Evolutionary conservation across 1,140 invertebrate species (phyloP).

Genomic region (Anthonomus grandis): DNA sequence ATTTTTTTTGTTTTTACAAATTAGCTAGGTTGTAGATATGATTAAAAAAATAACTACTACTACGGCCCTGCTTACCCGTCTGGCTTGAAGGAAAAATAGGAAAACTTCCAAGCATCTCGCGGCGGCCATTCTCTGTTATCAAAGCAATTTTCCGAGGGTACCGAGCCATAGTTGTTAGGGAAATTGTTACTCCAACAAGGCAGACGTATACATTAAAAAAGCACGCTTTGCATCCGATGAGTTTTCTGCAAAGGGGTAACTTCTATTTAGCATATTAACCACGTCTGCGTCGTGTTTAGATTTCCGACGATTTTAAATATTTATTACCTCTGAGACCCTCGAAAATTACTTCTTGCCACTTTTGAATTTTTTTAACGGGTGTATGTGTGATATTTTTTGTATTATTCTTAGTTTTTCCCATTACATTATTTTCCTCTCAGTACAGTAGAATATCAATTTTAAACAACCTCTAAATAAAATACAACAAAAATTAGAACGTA

Average conservation of each 20-base stretch:
- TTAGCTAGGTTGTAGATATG: too few relatives aligned
- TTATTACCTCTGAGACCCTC: neutral
- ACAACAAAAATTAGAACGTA: neutral
- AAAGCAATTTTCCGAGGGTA: conserved; percentile 26
- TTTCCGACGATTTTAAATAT: neutral
- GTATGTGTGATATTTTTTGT: too few relatives aligned
- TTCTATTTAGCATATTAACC: conserved; percentile 11
- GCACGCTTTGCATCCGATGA: conserved; percentile 12
- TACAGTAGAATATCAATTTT: neutral
- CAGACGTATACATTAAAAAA: conserved; percentile 23
- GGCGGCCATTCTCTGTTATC: conserved; percentile 32
- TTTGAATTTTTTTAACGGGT: too few relatives aligned
- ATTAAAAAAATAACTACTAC: too few relatives aligned
- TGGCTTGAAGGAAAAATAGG: conserved; percentile 15
- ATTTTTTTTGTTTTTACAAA: too few relatives aligned
- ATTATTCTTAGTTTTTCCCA: too few relatives aligned
- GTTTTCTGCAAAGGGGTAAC: conserved; percentile 9
- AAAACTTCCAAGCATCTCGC: conserved; percentile 29
- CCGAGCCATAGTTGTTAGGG: conserved; percentile 28
- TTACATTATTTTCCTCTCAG: neutral
- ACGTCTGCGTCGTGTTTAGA: conserved; percentile 3
- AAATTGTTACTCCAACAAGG: conserved; percentile 31
- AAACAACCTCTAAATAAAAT: neutral
- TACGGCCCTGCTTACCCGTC: conserved; percentile 8
- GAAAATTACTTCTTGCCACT: neutral